These are phyloP conservation scores for Heliconius erato DNA, from an alignment of 2,888 invertebrate species.

Conservation along the genomic window DNA sequence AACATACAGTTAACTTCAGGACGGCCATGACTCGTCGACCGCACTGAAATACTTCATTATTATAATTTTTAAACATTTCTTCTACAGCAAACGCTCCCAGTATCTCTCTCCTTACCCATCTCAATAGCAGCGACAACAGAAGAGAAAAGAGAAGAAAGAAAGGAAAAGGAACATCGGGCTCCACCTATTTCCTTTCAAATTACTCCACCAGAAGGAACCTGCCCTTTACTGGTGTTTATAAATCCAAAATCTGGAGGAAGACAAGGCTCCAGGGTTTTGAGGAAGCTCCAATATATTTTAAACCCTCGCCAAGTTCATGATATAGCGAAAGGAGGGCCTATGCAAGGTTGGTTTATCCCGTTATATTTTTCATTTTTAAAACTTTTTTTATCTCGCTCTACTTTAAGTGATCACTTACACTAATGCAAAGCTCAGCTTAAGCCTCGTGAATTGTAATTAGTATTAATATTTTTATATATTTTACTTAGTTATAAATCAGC, in stretches of 20 bases:
- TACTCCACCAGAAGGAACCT: conserved; percentile 89
- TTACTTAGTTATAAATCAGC: too few species aligned
- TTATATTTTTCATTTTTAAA: too few species aligned
- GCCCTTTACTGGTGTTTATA: conserved; percentile 96
- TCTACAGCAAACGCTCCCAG: conserved; percentile 74
- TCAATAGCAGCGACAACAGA: conserved; percentile 70
- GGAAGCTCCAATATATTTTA: conserved; percentile 97
- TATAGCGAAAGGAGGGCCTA: conserved; percentile 95
- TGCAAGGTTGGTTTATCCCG: conserved; percentile 86
- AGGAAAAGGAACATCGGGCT: conserved; percentile 68
- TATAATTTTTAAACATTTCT: neutral
- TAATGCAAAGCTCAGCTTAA: too few species aligned
- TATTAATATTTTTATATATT: too few species aligned
- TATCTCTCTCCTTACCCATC: conserved; percentile 77
- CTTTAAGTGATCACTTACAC: too few species aligned
- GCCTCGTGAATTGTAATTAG: too few species aligned
- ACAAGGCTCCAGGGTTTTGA: conserved; percentile 94
- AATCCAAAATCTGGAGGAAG: conserved; percentile 99
- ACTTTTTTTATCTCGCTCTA: too few species aligned
- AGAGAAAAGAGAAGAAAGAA: conserved; percentile 63
- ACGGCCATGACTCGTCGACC: too few species aligned
- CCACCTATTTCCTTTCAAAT: conserved; percentile 97
- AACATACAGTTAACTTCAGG: too few species aligned
- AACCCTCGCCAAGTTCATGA: conserved; percentile 98
- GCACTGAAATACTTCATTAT: too few species aligned